Conservation (phyloP, 2,888 invertebrate species). For the Torymus aiolomorphi region DNA sequence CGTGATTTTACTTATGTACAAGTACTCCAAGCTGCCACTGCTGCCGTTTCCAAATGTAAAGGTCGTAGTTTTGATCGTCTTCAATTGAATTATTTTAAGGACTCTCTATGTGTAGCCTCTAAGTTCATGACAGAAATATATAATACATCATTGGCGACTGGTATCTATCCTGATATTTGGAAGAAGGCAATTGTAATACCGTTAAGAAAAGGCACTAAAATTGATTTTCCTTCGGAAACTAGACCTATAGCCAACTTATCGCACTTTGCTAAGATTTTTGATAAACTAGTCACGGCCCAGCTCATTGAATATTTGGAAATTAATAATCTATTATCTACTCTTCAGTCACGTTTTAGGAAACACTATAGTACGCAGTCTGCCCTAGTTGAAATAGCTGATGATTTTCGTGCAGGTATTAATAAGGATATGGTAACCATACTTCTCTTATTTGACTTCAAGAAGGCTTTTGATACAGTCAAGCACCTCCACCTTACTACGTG, state of each 20-base stretch:
- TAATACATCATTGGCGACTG: neutral
- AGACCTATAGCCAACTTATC: neutral
- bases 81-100: neutral
- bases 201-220: neutral
- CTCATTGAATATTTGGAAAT: too few species aligned
- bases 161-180: neutral
- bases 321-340: too few species aligned
- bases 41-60: neutral
- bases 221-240: neutral
- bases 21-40: neutral
- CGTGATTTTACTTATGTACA: neutral
- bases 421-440: neutral
- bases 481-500: neutral
- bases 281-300: too few species aligned
- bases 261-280: neutral
- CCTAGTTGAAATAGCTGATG: neutral
- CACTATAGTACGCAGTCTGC: conserved; percentile 4
- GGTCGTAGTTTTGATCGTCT: conserved; percentile 4
- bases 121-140: too few species aligned
- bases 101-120: neutral
- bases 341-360: too few species aligned
- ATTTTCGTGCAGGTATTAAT: neutral
- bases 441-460: neutral
- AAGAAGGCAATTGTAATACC: neutral
- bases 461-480: too few species aligned